Percentiles rank a stretch among this genome's conserved stretches.
These are phyloP conservation scores for Protosalanx chinensis DNA, from an alignment of 2,797 vertebrate genomes.

Conservation along the genomic window DNA sequence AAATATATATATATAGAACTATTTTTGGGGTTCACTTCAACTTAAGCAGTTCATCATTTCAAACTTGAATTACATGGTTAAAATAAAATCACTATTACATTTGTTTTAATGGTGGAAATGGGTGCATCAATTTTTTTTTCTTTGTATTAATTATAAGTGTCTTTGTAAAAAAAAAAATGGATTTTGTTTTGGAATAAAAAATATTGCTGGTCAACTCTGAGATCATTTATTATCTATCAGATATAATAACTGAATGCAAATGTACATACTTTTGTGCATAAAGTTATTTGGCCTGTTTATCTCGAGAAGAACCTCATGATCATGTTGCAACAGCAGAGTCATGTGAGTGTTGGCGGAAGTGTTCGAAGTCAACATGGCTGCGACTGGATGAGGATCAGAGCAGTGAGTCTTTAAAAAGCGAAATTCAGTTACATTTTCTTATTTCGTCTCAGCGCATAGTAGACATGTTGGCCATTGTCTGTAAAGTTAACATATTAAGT, in stretches of 20 bases:
- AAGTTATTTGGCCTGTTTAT: too few relatives aligned
- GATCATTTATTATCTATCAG: not conserved
- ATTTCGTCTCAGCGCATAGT: too few relatives aligned
- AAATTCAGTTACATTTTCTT: too few relatives aligned
- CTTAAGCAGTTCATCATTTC: too few relatives aligned
- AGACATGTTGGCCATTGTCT: not conserved
- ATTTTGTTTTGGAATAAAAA: conserved; percentile 8
- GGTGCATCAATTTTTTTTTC: not conserved
- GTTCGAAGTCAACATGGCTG: conserved; percentile 46
- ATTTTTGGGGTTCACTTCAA: too few relatives aligned
- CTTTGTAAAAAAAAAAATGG: not conserved
- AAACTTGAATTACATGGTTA: too few relatives aligned
- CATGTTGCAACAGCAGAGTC: conserved; percentile 5
- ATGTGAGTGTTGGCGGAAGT: conserved; percentile 55
- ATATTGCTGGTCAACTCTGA: not conserved
- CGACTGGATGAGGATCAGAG: not conserved
- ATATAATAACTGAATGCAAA: too few relatives aligned
- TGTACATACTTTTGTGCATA: too few relatives aligned
- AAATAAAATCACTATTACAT: not conserved
- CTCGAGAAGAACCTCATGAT: not conserved
- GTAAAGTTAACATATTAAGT: not conserved
- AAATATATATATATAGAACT: too few relatives aligned
- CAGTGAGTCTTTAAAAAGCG: not conserved
- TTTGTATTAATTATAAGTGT: not conserved
- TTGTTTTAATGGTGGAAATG: not conserved